Base-by-base conservation (phyloP, 1,140 invertebrate species). In the Drosophila arizonae region DNA sequence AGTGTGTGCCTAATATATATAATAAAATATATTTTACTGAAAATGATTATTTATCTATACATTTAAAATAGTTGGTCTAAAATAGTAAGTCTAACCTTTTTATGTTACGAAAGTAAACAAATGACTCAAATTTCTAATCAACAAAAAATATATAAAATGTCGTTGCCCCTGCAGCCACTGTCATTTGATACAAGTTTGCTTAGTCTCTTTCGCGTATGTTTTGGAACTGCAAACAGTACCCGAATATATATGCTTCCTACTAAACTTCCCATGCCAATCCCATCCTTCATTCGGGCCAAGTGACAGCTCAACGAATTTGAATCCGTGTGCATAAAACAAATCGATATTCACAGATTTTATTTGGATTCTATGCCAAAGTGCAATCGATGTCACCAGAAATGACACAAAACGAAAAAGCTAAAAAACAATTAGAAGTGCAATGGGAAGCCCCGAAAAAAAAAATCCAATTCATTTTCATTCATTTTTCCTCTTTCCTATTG, bases 281-380 rank as follows among this genome's bases (percentile, higher is more conserved):
- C 17, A 15, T 11, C 46, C 28, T 41, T 39, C 41, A 50, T 45
- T 52, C 48, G 43, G 28, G 10, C 26, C 24, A 9, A n/a, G 50
- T 54, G 50, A 3, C 61, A 63, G 21, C 45, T 33, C 30, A 45
- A n/a, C 24, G 26, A 10, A 54, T 51, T 63, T 51, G 6, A 52
- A 51, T 63, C 30, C 28, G 11, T 45, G 60, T 55, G 50, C 39
- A 64, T 39, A 51, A 50, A 70, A 28, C 21, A 46, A 72, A 76
- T 76, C 72, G 68, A 76, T 76, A 66, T 48, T 54, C 68, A 54
- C 72, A 76, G 68, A 76, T 72, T 72, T 72, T 72, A 41, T 76
- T 75, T 60, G 52, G 33, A 48, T 74, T 71, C 48, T 60, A 30
- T 58, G 51, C 15, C n/a, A 36, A 54, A 76, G 68, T 76, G 68